Base-by-base conservation (phyloP, 2,888 invertebrate species). In the Pelosia muscerda region DNA sequence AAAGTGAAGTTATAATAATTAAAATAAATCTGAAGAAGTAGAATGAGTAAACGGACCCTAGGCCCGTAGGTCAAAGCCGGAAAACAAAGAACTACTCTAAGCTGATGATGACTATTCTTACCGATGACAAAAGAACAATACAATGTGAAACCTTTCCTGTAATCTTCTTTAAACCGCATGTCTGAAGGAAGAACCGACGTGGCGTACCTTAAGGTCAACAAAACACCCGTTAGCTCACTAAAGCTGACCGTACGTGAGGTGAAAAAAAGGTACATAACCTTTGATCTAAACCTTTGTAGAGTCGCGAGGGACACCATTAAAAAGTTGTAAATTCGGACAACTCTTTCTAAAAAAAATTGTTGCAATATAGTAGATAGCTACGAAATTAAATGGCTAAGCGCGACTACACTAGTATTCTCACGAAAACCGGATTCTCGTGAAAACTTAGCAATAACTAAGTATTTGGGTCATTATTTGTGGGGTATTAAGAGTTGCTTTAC, bases 161-260 rank as follows among this genome's bases (percentile, higher is more conserved):
- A 22, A 34, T 38, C 23, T 59, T 13, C 13, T 38, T 55, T 31
- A 56, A 8, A 15, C 15, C 22, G 11, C 34, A 38, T 6, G 26
- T 38, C n/a, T 19, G 25, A 63, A 19, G 22, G 55, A 63, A 63
- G 66, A 53, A 58, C 66, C 25, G 63, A 25, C 54, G 11, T 49
- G 26, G 65, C 9, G 23, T 28, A 25, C 34, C 56, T 19, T 23
- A 57, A 25, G 23, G 54, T 63, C 60, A 59, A 61, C 62, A 63
- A 66, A 69, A 66, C 63, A 56, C n/a, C 22, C 42, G 63, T 71
- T 66, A 60, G 59, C 54, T 22, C 53, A 63, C 25, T 49, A 58
- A 55, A 65, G 25, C 53, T 67, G 68, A 68, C 79, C 61, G 22
- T 54, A 62, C 42, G 66, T 69, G 63, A 66, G 66, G 68, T 69